A percentile compares a stretch with the other conserved stretches of the same genome.
These are phyloP conservation scores for Notoglanidium macrostoma DNA, from an alignment of 2,797 vertebrate genomes.

Conservation along the genomic window DNA sequence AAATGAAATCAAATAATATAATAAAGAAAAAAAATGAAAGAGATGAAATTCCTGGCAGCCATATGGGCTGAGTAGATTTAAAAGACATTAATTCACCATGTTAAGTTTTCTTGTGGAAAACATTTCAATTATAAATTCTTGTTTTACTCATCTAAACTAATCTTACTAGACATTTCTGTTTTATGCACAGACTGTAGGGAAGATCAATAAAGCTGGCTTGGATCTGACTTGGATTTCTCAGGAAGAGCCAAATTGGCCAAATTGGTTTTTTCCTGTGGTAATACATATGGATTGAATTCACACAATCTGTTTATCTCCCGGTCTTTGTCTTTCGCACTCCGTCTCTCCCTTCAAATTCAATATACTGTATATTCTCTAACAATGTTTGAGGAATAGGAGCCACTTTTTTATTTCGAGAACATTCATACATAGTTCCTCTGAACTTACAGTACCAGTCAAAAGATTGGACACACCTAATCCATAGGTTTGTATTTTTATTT, in stretches of 20 bases:
- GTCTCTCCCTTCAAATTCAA: constrained; percentile 11
- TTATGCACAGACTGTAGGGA: neutral
- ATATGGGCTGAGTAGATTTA: neutral
- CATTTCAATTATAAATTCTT: neutral
- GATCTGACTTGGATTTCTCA: neutral
- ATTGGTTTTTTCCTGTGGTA: constrained; percentile 25
- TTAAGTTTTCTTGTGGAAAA: neutral
- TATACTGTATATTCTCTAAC: neutral
- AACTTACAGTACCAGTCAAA: too few species aligned
- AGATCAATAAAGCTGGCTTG: neutral
- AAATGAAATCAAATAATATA: neutral
- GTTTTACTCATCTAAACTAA: neutral
- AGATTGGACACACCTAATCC: too few species aligned
- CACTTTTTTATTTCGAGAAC: neutral
- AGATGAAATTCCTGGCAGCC: neutral
- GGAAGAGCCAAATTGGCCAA: neutral
- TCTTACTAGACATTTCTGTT: neutral
- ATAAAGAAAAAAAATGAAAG: neutral
- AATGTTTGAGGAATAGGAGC: constrained; percentile 1
- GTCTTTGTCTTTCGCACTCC: neutral
- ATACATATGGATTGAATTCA: constrained; percentile 4
- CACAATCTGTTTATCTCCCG: constrained; percentile 9
- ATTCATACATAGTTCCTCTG: neutral
- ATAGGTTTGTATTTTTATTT: too few species aligned
- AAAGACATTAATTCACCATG: neutral